phyloP scores from a whole-genome alignment of 1,140 invertebrate genomes.

The Acromyrmex charruanus region DNA sequence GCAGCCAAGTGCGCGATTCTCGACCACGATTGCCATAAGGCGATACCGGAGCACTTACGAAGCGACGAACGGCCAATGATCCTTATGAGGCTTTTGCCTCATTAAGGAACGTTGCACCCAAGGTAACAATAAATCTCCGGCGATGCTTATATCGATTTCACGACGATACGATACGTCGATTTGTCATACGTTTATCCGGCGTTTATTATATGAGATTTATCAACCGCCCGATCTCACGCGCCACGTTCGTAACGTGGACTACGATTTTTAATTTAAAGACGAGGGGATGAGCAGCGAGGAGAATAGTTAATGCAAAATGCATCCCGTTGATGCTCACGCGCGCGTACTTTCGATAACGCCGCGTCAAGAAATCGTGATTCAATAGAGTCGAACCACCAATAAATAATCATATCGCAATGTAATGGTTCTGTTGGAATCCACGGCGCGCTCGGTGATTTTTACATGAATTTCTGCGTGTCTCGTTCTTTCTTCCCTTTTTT shows the following conservation, averaged over 20 bases:
- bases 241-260: not conserved
- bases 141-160: constrained; percentile 55
- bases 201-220: constrained; percentile 53
- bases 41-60: constrained; percentile 12
- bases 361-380: constrained; percentile 35
- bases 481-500: not conserved
- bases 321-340: constrained; percentile 16
- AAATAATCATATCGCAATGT: constrained; percentile 29
- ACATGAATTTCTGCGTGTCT: not conserved
- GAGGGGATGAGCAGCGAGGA: not conserved
- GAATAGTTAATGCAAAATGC: constrained; percentile 42
- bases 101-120: constrained; percentile 58
- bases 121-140: constrained; percentile 48
- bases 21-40: not conserved
- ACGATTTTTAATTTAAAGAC: constrained; percentile 52
- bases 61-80: constrained; percentile 38
- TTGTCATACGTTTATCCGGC: constrained; percentile 61
- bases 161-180: constrained; percentile 60
- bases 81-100: constrained; percentile 34
- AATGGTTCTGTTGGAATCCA: constrained; percentile 19
- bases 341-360: constrained; percentile 28
- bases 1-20: not conserved
- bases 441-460: not conserved
- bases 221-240: constrained; percentile 34
- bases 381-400: constrained; percentile 21